Base-by-base conservation (phyloP, 2,113 vertebrate species). In the Burhinus bistriatus region DNA sequence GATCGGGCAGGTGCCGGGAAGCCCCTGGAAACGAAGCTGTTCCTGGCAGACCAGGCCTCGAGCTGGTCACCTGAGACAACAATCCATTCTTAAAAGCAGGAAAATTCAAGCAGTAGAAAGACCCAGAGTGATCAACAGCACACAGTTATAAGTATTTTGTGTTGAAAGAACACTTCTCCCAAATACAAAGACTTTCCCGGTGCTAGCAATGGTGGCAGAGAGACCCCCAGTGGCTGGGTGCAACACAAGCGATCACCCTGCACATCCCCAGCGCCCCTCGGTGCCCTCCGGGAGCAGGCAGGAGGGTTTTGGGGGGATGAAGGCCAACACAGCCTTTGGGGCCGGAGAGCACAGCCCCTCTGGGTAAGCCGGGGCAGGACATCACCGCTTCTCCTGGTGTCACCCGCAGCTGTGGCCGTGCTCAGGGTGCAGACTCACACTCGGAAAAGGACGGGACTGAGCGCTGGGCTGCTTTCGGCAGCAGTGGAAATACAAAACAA, bases 191-290 rank as follows among this genome's bases (percentile, higher is more conserved):
- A 8, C 55, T 76, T n/a, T 81, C 23, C 62, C 21, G 1, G 34
- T 4, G 32, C 59, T 65, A 36, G 57, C 3, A 9, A 32, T 15
- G 64, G 89, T 89, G 80, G 71, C 83, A 90, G 91, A 94, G 94
- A 59, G 95, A 95, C 94, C 93, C 40, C 94, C 94, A 90, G 91
- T 68, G 93, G 96, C 21, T 83, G 65, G 4, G 9, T 75, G 66
- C 58, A 30, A 38, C 20, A 44, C 1, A 36, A 51, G 18, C 25
- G 1, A 26, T 19, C 75, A 21, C 11, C 22, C 29, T 34, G 30
- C 70, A 19, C 40, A 30, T 8, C 18, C 52, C 55, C 42, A 45
- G 15, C 0, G 0, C 21, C 21, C 10, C 21, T 1, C 6, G 0
- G 34, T 57, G 59, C 11, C 9, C 3, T 34, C 6, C 2, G 10